A percentile compares a stretch with the other conserved stretches of the same genome.
phyloP scores from a whole-genome alignment of 2,113 vertebrate genomes.

The Penelope pileata region DNA sequence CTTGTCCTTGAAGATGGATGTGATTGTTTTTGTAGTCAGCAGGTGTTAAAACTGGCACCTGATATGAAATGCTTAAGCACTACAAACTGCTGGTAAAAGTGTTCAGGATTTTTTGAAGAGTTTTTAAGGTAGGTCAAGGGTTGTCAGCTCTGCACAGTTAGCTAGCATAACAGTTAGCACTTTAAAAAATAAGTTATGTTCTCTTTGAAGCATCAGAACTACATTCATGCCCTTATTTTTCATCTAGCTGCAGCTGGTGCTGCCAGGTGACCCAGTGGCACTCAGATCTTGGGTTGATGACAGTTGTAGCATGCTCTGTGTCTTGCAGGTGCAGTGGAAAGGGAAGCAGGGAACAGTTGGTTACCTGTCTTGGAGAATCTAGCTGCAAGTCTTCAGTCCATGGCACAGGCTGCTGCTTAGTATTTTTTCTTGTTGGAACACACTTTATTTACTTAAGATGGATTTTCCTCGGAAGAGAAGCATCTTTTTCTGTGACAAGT shows the following conservation, averaged over 20 bases:
- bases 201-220: not conserved
- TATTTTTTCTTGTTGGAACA: not conserved
- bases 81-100: not conserved
- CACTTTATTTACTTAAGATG: slow-evolving; percentile 1
- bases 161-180: not conserved
- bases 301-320: not conserved
- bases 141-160: not conserved
- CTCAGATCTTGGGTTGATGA: not conserved
- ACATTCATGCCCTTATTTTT: not conserved
- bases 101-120: not conserved
- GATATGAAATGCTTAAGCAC: not conserved
- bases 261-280: not conserved
- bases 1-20: not conserved
- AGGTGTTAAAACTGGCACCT: not conserved
- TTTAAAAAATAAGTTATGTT: not conserved
- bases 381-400: not conserved
- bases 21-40: not conserved
- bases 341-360: not conserved
- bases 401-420: not conserved
- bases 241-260: not conserved
- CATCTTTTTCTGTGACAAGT: slow-evolving; percentile 2
- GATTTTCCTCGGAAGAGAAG: slow-evolving; percentile 11
- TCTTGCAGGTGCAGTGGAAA: not conserved
- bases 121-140: not conserved
- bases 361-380: not conserved